Evolutionary conservation across 1,140 invertebrate species (phyloP).

Genomic region (Mycetomoellerius zeteki): DNA sequence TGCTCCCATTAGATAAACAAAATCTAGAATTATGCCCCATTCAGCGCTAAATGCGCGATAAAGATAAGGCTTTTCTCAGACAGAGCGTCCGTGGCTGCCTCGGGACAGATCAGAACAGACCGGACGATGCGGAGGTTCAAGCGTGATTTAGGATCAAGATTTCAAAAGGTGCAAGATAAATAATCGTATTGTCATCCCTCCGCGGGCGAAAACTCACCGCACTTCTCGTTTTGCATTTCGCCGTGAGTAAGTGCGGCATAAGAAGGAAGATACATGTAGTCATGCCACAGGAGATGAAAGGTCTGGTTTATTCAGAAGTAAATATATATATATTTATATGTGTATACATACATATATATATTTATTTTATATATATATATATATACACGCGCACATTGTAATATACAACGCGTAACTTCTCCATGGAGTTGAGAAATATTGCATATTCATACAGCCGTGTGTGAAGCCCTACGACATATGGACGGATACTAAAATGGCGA

Average conservation of each 20-base stretch:
- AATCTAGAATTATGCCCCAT: constrained; percentile 26
- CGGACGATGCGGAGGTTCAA: background rate
- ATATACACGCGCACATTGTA: constrained; percentile 15
- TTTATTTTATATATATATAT: constrained; percentile 17
- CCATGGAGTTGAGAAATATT: constrained; percentile 70
- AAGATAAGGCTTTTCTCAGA: constrained; percentile 18
- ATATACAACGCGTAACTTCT: constrained; percentile 65
- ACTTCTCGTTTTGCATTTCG: constrained; percentile 42
- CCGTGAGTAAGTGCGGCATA: background rate
- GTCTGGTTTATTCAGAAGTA: constrained; percentile 65
- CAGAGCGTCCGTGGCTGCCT: background rate
- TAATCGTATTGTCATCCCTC: constrained; percentile 60
- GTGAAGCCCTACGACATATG: constrained; percentile 68
- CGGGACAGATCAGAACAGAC: background rate
- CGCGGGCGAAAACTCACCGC: constrained; percentile 30
- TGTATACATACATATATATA: background rate
- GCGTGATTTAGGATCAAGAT: constrained; percentile 58
- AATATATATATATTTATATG: constrained; percentile 18
- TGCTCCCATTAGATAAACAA: constrained; percentile 11
- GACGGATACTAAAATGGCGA: constrained; percentile 67
- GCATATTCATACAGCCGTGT: constrained; percentile 70
- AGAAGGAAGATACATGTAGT: constrained; percentile 49
- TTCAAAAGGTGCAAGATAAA: constrained; percentile 55
- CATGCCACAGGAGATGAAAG: constrained; percentile 61
- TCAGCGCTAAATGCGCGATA: constrained; percentile 38